Evolutionary conservation across 2,888 invertebrate species (phyloP).

Genomic region (Nephrotoma flavescens): DNA sequence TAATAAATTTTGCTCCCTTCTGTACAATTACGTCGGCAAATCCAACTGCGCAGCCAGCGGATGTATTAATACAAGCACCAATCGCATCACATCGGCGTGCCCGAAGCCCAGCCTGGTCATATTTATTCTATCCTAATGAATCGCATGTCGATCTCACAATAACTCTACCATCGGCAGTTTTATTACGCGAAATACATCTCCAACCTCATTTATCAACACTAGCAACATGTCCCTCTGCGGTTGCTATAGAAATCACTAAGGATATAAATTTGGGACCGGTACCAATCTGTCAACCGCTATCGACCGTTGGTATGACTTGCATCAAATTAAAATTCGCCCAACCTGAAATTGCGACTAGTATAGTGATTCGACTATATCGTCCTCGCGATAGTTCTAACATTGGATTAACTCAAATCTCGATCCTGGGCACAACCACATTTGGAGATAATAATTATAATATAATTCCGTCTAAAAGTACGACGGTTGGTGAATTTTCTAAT

Average conservation of each 20-base stretch:
- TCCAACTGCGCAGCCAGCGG: slow-evolving; percentile 78
- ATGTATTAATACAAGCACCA: slow-evolving; percentile 69
- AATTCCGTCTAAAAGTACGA: slow-evolving; percentile 10
- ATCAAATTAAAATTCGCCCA: slow-evolving; percentile 69
- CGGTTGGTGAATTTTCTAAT: slow-evolving; percentile 8
- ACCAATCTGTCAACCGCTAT: slow-evolving; percentile 72
- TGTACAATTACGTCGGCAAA: slow-evolving; percentile 67
- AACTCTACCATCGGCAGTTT: slow-evolving; percentile 73
- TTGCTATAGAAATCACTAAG: slow-evolving; percentile 70
- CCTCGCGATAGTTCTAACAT: slow-evolving; percentile 82
- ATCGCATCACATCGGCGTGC: slow-evolving; percentile 70
- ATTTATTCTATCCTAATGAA: slow-evolving; percentile 86
- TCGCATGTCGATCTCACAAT: slow-evolving; percentile 78
- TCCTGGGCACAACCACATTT: slow-evolving; percentile 77
- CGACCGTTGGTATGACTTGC: slow-evolving; percentile 75
- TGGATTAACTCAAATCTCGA: slow-evolving; percentile 71
- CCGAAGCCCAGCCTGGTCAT: slow-evolving; percentile 87
- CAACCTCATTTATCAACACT: slow-evolving; percentile 74
- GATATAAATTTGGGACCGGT: slow-evolving; percentile 63
- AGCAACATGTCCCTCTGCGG: slow-evolving; percentile 77
- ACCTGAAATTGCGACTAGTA: slow-evolving; percentile 73
- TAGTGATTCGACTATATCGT: slow-evolving; percentile 50
- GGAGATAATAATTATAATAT: slow-evolving; percentile 31
- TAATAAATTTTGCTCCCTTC: slow-evolving; percentile 81
- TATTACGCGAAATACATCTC: slow-evolving; percentile 74